Evolutionary conservation across 2,797 vertebrate species (phyloP).

Genomic region (Vireo griseus): DNA sequence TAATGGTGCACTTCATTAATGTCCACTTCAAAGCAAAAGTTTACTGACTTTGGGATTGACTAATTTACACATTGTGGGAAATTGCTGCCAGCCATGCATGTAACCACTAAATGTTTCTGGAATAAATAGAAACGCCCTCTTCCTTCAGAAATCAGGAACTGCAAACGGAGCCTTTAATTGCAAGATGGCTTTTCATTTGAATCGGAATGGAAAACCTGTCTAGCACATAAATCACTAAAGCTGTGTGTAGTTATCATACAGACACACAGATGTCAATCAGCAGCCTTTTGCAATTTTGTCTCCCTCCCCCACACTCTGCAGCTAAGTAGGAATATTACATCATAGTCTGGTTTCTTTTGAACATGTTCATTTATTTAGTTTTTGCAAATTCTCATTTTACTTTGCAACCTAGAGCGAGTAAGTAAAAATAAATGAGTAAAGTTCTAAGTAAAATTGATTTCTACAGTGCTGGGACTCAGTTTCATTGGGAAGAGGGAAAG

Average conservation of each 20-base stretch:
- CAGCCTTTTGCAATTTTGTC: not conserved
- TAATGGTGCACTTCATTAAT: slow-evolving; percentile 94
- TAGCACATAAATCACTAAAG: slow-evolving; percentile 19
- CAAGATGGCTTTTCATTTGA: slow-evolving; percentile 53
- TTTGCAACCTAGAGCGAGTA: not conserved
- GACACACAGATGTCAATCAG: slow-evolving; percentile 45
- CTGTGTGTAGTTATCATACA: slow-evolving; percentile 15
- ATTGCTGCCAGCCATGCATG: slow-evolving; percentile 92
- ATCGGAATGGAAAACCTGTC: slow-evolving; percentile 20
- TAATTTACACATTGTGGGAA: slow-evolving; percentile 98
- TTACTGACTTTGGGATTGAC: slow-evolving; percentile 94
- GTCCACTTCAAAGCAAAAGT: slow-evolving; percentile 90
- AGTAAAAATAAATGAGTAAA: not conserved
- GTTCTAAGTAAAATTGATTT: not conserved
- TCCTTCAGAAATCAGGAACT: slow-evolving; percentile 71
- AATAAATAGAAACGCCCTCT: slow-evolving; percentile 78
- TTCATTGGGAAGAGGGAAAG: not conserved
- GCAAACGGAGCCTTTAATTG: slow-evolving; percentile 60
- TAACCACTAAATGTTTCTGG: slow-evolving; percentile 83
- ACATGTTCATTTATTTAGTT: not conserved
- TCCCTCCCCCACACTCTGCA: not conserved
- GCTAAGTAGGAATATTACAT: not conserved
- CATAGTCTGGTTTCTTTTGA: not conserved
- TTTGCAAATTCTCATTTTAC: not conserved
- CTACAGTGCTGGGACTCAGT: rapidly evolving